These are phyloP conservation scores for Scaptomyza cyrtandrae DNA, from an alignment of 2,888 invertebrate species.

Conservation along the genomic window DNA sequence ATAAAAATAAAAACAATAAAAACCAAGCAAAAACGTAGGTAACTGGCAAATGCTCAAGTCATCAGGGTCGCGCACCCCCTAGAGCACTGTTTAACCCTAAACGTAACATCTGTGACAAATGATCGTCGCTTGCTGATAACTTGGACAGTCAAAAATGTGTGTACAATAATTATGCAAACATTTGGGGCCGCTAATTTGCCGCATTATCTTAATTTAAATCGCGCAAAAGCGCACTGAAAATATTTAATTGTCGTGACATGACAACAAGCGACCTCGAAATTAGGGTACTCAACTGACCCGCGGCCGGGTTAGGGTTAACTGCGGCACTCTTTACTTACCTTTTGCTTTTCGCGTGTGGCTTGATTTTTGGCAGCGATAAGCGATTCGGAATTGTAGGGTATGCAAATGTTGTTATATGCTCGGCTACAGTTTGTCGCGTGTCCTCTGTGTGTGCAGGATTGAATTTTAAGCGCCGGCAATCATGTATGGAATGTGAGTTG, in stretches of 20 bases:
- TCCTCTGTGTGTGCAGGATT: constrained; percentile 47
- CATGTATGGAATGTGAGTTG: constrained; percentile 52
- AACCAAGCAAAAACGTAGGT: constrained; percentile 20
- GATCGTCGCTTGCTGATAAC: constrained; percentile 79
- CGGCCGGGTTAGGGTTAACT: constrained; percentile 51
- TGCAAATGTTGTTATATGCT: constrained; percentile 67
- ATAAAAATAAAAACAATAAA: constrained; percentile 51
- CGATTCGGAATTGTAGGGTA: constrained; percentile 69
- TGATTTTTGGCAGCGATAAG: constrained; percentile 76
- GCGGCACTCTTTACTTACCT: constrained; percentile 16
- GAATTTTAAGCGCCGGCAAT: constrained; percentile 72
- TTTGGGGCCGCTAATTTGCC: constrained; percentile 82
- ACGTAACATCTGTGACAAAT: constrained; percentile 82
- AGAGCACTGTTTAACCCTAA: constrained; percentile 34
- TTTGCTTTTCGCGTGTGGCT: constrained; percentile 49
- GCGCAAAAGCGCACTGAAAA: constrained; percentile 69
- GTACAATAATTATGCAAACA: constrained; percentile 75
- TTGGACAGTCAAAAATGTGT: constrained; percentile 56
- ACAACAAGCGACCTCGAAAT: constrained; percentile 70
- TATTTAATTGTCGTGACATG: constrained; percentile 77
- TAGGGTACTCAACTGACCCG: constrained; percentile 60
- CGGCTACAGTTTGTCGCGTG: constrained; percentile 56
- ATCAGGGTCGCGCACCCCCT: constrained; percentile 62
- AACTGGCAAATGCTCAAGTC: constrained; percentile 65
- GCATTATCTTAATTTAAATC: constrained; percentile 82